These are phyloP conservation scores for Limnephilus rhombicus DNA, from an alignment of 2,888 invertebrate genomes.

Conservation along the genomic window DNA sequence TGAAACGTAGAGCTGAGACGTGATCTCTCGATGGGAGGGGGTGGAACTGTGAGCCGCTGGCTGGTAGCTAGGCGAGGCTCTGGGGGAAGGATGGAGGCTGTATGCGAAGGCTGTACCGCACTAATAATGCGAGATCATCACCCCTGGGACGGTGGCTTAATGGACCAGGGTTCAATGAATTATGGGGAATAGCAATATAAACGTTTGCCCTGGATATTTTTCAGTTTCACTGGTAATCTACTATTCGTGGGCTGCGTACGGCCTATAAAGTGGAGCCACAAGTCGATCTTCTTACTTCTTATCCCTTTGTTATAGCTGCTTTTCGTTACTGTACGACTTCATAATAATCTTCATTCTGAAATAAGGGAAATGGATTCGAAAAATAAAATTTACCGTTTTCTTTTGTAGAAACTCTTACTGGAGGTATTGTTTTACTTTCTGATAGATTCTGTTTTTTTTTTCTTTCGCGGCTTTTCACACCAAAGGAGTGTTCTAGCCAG, in stretches of 20 bases:
- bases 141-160: constrained; percentile 8
- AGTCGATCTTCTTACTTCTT: not conserved
- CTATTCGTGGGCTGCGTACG: not conserved
- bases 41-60: not conserved
- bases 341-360: not conserved
- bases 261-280: not conserved
- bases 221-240: not conserved
- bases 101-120: not conserved
- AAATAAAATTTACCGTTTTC: not conserved
- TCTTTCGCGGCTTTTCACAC: too few relatives aligned
- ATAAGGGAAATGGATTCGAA: not conserved
- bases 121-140: constrained; percentile 20
- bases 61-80: not conserved
- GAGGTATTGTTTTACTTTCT: too few relatives aligned
- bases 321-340: not conserved
- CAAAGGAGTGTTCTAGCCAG: too few relatives aligned
- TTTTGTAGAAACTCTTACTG: too few relatives aligned
- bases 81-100: not conserved
- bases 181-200: constrained; percentile 8
- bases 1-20: not conserved
- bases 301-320: not conserved
- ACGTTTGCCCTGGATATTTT: constrained; percentile 10
- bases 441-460: too few relatives aligned
- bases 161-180: constrained; percentile 9
- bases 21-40: not conserved